Percentiles rank a stretch among this genome's conserved stretches.
These are phyloP conservation scores for Buteo buteo DNA, from an alignment of 2,113 vertebrate species.

Conservation along the genomic window DNA sequence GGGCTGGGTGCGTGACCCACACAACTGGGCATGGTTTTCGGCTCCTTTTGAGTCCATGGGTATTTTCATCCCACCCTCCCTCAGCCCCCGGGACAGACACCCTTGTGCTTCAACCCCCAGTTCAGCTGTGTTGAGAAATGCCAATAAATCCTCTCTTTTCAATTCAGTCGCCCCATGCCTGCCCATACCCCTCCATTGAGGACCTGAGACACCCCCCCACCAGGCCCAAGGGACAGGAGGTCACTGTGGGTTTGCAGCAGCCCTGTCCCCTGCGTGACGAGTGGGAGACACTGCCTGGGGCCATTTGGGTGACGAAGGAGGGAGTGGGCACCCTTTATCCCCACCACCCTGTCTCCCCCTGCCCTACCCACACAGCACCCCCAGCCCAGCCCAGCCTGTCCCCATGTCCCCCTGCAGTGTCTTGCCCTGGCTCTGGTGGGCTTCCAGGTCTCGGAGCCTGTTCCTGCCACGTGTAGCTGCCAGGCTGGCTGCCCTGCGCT, in stretches of 20 bases:
- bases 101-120: not conserved
- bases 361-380: not conserved
- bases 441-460: rapidly evolving
- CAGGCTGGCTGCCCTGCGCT: not conserved
- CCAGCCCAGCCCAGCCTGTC: not conserved
- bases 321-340: not conserved
- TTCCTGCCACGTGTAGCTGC: not conserved
- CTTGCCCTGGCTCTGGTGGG: not conserved
- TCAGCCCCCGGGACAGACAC: rapidly evolving
- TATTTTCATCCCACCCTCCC: not conserved
- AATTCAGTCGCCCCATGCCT: rapidly evolving
- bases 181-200: not conserved
- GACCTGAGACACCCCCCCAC: not conserved
- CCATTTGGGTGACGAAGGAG: rapidly evolving
- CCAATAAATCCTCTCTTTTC: not conserved
- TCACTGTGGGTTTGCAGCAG: not conserved
- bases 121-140: not conserved
- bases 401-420: not conserved
- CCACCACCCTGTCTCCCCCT: not conserved
- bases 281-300: not conserved
- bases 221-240: not conserved
- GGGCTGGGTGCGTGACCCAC: not conserved
- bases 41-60: not conserved
- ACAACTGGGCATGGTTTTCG: rapidly evolving
- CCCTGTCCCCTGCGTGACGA: not conserved